These are phyloP conservation scores for Dryocosmus kuriphilus DNA, from an alignment of 2,888 invertebrate species.

Conservation along the genomic window DNA sequence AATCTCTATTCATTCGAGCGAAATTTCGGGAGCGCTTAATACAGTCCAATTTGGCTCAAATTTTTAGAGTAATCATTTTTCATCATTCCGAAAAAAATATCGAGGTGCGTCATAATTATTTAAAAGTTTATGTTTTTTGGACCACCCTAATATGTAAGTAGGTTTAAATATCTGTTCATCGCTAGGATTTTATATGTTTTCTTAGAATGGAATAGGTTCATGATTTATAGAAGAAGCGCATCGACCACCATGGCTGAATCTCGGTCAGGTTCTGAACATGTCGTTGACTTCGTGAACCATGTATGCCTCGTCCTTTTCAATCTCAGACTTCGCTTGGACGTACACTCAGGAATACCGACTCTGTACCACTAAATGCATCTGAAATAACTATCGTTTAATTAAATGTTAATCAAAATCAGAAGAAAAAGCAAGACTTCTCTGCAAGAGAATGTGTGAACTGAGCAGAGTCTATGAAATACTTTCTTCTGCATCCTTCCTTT, in stretches of 20 bases:
- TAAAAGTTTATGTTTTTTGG: no score
- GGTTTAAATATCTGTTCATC: no score
- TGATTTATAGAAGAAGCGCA: conserved; percentile 67
- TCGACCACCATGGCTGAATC: conserved; percentile 60
- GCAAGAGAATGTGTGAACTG: conserved; percentile 1
- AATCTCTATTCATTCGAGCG: no score
- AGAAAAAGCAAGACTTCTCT: conserved; percentile 12
- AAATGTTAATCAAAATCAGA: conserved; percentile 22
- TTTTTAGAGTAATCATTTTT: no score
- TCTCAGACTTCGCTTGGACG: not conserved
- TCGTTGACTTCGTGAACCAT: conserved; percentile 45
- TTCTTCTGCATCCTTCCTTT: conserved; percentile 6
- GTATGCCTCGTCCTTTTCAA: not conserved
- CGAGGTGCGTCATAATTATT: no score
- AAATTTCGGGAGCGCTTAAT: no score
- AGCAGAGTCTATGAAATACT: not conserved
- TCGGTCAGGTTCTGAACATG: conserved; percentile 54
- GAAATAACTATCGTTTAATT: not conserved
- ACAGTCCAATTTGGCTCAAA: no score
- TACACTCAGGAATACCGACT: not conserved
- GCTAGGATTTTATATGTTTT: not conserved
- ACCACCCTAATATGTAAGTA: no score
- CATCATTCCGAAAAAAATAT: no score
- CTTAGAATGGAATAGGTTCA: conserved; percentile 53
- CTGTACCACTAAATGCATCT: not conserved